phyloP scores from a whole-genome alignment of 2,797 vertebrate species.

The Myripristis jacobus region DNA sequence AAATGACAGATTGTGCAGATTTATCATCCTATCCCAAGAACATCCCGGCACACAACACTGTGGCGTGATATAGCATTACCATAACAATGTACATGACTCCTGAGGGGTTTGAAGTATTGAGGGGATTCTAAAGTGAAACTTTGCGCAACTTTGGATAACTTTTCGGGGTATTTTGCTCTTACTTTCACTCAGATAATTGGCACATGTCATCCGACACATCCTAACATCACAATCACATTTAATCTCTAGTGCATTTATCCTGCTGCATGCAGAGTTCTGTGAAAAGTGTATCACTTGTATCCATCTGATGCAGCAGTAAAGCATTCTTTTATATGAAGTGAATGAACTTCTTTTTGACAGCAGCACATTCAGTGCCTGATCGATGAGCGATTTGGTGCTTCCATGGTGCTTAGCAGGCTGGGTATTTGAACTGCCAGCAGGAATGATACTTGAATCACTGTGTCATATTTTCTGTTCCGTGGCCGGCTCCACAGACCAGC shows the following conservation, averaged over 20 bases:
- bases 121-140: constrained; percentile 12
- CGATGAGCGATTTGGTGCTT: background rate
- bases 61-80: constrained; percentile 25
- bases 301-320: background rate
- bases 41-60: constrained; percentile 14
- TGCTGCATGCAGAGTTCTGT: too few relatives aligned
- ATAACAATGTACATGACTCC: constrained; percentile 26
- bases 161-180: constrained; percentile 9
- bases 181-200: constrained; percentile 3
- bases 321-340: background rate
- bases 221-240: background rate
- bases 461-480: too few relatives aligned
- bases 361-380: background rate
- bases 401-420: background rate
- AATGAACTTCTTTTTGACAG: background rate
- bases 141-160: constrained; percentile 1
- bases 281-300: background rate
- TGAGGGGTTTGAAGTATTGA: constrained; percentile 18
- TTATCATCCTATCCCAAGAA: constrained; percentile 47
- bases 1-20: constrained; percentile 68
- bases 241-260: too few relatives aligned
- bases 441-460: background rate
- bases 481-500: too few relatives aligned
- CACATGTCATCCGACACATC: background rate
- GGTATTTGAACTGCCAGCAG: background rate